Base-by-base conservation (phyloP, 53 echinoderm and acorn worm genomes). In the Zoroaster sp. region DNA sequence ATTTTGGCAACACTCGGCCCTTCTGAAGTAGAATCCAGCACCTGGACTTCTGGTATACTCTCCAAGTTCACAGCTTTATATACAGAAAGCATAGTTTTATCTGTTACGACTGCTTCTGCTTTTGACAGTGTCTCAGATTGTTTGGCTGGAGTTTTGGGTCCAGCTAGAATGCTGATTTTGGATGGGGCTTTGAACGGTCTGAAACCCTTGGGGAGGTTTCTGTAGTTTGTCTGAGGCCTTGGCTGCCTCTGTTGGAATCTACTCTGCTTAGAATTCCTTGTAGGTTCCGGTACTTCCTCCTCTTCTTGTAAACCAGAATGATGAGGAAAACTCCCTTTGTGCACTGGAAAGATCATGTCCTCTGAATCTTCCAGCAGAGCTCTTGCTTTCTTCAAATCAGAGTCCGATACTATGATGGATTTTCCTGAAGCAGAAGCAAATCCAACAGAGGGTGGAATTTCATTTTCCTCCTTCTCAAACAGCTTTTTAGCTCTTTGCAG, bases 171-270 rank as follows among this genome's bases (percentile, higher is more conserved):
- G 4, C n/a, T 18, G 21, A 63, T 36, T 43, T 40, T 82, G 34
- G 46, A 54, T 63, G 97, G 95, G 30, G 97, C 94, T 40, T 95
- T 95, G 89, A 97, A 97, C 5, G 95, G 95, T 71, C 95, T 89
- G 87, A 94, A 95, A 10, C 95, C 97, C 87, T 93, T 93, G 13
- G 95, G 95, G 28, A 93, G 83, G 18, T 85, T 92, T 36, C 67
- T 77, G 65, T 92, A 87, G 87, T 93, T 88, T 67, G 83, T 88
- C 43, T 89, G 77, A 77, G 72, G 21, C 46, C 79, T 91, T 41
- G 67, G 1, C 25, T 33, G 41, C 8, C 0, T 38, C 69, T 76
- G 83, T 28, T 54, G 41, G 23, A 31, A 38, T 43, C 39, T 41
- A 15, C 36, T 73, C 35, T 20, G 72, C 11, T 32, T 73, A 8